These are phyloP conservation scores for Exephanes ischioxanthus DNA, from an alignment of 2,888 invertebrate species.

Conservation along the genomic window DNA sequence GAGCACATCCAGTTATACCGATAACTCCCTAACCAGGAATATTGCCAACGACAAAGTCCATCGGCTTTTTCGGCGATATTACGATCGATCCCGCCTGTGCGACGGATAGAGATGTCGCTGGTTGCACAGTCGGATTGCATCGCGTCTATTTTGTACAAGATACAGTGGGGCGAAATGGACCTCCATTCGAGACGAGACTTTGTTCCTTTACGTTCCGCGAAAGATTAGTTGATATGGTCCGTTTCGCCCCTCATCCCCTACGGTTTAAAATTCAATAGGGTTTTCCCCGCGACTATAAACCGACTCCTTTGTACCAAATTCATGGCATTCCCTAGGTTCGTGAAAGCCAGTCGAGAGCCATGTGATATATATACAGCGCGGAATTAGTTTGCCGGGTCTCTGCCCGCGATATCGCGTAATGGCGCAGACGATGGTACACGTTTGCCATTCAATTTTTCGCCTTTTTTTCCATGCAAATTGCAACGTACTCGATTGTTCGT, in stretches of 20 bases:
- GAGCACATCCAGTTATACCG: not conserved
- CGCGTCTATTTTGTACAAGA: not conserved
- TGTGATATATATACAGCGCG: too few relatives aligned
- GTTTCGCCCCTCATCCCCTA: not conserved
- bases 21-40: not conserved
- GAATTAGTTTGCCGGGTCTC: not conserved
- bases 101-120: not conserved
- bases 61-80: not conserved
- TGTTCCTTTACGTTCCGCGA: not conserved
- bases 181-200: not conserved
- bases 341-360: not conserved
- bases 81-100: not conserved
- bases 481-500: not conserved
- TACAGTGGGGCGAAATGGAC: not conserved
- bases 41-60: not conserved
- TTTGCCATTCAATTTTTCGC: not conserved
- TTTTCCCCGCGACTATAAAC: not conserved
- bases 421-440: not conserved
- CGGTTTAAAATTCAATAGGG: not conserved
- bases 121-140: too few relatives aligned
- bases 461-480: not conserved
- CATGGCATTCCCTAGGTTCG: not conserved
- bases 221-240: not conserved
- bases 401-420: not conserved
- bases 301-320: not conserved